Evolutionary conservation across 2,888 invertebrate genomes (phyloP).

Genomic region (Macrophya annulata): DNA sequence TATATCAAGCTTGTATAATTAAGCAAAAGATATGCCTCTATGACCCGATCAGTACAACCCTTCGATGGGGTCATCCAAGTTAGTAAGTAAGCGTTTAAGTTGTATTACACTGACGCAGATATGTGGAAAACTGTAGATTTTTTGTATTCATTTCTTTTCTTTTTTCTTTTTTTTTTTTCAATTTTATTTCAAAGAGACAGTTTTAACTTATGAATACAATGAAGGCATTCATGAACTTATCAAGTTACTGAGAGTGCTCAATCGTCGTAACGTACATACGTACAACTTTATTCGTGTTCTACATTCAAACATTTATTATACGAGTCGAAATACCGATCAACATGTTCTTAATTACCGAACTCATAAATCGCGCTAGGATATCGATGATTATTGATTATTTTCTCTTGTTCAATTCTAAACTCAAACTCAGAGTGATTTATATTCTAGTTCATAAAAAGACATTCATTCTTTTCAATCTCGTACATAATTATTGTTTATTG

Average conservation of each 20-base stretch:
- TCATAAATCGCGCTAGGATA: background rate
- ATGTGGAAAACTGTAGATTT: slow-evolving; percentile 5
- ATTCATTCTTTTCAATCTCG: background rate
- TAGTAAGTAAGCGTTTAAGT: slow-evolving; percentile 28
- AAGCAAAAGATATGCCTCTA: slow-evolving; percentile 38
- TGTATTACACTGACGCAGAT: slow-evolving; percentile 29
- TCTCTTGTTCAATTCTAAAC: background rate
- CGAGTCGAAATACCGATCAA: slow-evolving; percentile 1
- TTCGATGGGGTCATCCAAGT: slow-evolving; percentile 24
- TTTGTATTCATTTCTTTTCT: background rate
- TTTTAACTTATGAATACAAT: slow-evolving; percentile 35
- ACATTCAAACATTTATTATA: slow-evolving; percentile 28
- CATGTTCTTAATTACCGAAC: slow-evolving; percentile 3
- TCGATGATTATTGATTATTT: background rate
- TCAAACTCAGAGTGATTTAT: background rate
- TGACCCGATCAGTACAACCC: slow-evolving; percentile 44
- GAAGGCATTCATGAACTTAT: slow-evolving; percentile 45
- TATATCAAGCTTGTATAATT: slow-evolving; percentile 49
- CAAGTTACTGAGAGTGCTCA: slow-evolving; percentile 17
- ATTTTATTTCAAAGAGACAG: background rate
- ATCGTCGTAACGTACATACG: slow-evolving; percentile 2
- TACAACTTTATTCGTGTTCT: slow-evolving; percentile 17
- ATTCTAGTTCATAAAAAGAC: background rate
- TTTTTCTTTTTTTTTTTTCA: too few species aligned
- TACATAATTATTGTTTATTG: background rate